These are phyloP conservation scores for Ooceraea biroi DNA, from an alignment of 1,140 invertebrate genomes.

Conservation along the genomic window DNA sequence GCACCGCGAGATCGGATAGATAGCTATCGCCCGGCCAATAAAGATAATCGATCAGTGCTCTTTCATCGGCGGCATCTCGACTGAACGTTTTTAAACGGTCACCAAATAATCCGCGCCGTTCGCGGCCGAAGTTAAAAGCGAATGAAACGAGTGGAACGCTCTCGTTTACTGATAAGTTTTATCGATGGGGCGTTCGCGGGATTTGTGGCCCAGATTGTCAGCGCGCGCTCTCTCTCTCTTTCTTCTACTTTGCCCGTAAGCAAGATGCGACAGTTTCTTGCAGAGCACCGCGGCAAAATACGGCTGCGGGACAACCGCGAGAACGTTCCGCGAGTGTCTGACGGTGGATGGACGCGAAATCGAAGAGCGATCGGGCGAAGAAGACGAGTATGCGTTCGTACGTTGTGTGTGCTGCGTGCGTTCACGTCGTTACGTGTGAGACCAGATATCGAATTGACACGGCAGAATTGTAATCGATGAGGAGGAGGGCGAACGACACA, in stretches of 20 bases:
- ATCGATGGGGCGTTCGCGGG: constrained; percentile 52
- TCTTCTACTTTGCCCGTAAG: neutral
- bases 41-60: neutral
- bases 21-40: constrained; percentile 12
- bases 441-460: neutral
- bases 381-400: neutral
- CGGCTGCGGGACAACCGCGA: neutral
- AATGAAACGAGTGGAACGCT: constrained; percentile 35
- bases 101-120: constrained; percentile 33
- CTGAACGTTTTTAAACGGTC: constrained; percentile 28
- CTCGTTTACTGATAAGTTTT: constrained; percentile 47
- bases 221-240: too few relatives aligned
- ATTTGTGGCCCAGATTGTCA: neutral
- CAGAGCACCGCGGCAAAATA: constrained; percentile 22
- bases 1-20: neutral
- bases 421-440: neutral
- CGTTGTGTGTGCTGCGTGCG: neutral
- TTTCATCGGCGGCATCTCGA: constrained; percentile 10
- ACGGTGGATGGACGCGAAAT: neutral
- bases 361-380: neutral
- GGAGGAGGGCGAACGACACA: neutral
- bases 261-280: constrained; percentile 33
- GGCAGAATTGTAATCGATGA: constrained; percentile 20
- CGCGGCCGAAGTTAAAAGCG: constrained; percentile 28
- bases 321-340: neutral